Evolutionary conservation across 1,140 invertebrate genomes (phyloP), one percentile per base, ranked within the genome.

Genomic region (Drosophila ficusphila): DNA sequence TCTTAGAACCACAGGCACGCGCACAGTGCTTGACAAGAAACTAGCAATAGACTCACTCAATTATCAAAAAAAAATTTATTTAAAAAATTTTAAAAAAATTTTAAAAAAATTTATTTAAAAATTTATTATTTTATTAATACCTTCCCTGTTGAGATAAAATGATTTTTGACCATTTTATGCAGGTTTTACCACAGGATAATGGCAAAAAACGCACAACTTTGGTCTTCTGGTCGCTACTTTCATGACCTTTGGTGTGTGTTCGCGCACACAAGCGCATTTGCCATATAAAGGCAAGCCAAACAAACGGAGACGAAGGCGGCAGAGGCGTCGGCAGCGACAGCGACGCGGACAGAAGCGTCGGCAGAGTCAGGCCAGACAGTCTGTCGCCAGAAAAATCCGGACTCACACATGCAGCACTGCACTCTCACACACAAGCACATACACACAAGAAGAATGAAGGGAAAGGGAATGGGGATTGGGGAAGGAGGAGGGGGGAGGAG

Each of bases 301-400:
- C 61, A 65, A 73, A 73, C 62, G 65, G 56, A 52, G 49, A 53
- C 53, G 53, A 11, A 18, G 60, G 68, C 46, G 39, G 47, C 57
- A 62, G 57, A 41, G 38, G 48, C 70, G 34, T 41, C 56, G 49
- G 41, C 54, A 49, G 11, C 21, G 61, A 65, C 56, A 34, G 46
- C 16, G 53, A 29, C 53, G 23, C 46, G 31, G 41, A 44, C 53
- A 62, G 57, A 33, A 27, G 48, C 70, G 34, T 48, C 54, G 49
- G 52, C 60, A 54, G 51, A 88, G 82, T 88, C 82, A 64, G 74
- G 82, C 82, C 82, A 86, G 82, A 86, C 82, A 86, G 82, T 86
- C 82, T 88, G 82, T 86, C 81, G 81, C 81, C 81, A 86, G 76
- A 82, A 86, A 85, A 86, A 86, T 88, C 82, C 67, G 76, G 69